Evolutionary conservation across 2,113 vertebrate genomes (phyloP), one percentile per base, ranked within the genome.

Genomic region (Sinocyclocheilus anshuiensis): DNA sequence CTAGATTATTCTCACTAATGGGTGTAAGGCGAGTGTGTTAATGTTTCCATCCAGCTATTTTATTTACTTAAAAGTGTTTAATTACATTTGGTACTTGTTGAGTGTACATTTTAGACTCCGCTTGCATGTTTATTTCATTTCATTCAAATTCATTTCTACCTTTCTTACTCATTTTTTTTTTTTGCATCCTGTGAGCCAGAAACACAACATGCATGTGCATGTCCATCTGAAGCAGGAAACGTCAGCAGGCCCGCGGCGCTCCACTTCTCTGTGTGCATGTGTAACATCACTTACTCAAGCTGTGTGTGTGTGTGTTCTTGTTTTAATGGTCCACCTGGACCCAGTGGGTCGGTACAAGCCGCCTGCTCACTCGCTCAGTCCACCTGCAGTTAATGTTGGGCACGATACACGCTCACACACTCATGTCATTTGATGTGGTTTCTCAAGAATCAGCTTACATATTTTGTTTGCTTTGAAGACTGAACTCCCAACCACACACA

Each of bases 351-450:
- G n/a, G 75, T 29, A 50, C 24, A 12, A 12, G 33, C 18, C 16
- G 29, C 67, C 29, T 33, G 29, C 29, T n/a, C 36, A 6, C 67
- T 65, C 61, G 1, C n/a, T 24, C 39, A 75, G 22, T 75, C 72
- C 72, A 48, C n/a, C 72, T 75, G 72, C 72, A 48, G 72, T 75
- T 15, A 48, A 5, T 24, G 22, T 45, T 45, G 90, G 91, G 57
- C 81, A 75, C 84, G 20, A 63, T 82, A 86, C 81, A 78, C 86
- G 57, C 77, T 42, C 63, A 86, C 81, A 84, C 77, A 83, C 88
- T 86, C 76, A 7, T 61, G 26, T n/a, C 89, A 90, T 95, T 95
- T 95, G 94, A 95, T 94, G 94, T 95, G 94, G 94, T 94, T 93
- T 92, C 91, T 87, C 71, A 93, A 93, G 94, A 90, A 89, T 84